Evolutionary conservation across 2,888 invertebrate genomes (phyloP).

Genomic region (Fragum sueziense): DNA sequence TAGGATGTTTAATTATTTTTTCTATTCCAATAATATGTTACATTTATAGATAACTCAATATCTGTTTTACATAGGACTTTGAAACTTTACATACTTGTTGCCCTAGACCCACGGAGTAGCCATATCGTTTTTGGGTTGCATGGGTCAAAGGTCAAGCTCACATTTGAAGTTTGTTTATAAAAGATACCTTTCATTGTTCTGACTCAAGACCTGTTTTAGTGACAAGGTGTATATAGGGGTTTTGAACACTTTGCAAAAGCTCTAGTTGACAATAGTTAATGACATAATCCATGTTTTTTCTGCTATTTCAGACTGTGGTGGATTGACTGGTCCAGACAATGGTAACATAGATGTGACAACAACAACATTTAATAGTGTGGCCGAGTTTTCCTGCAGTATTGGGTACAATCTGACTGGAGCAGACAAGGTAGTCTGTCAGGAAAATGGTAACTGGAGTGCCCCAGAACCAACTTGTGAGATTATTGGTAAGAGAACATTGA

Average conservation of each 20-base stretch:
- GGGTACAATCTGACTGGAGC: conserved; percentile 26
- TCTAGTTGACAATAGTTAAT: no score
- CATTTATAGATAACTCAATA: no score
- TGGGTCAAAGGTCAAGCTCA: no score
- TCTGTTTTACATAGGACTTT: not conserved
- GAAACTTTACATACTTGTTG: no score
- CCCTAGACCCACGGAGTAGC: conserved; percentile 16
- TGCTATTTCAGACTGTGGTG: conserved; percentile 24
- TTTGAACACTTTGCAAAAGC: no score
- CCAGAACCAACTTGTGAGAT: conserved; percentile 35
- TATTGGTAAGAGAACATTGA: not conserved
- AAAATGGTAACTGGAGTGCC: conserved; percentile 17
- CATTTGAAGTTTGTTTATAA: no score
- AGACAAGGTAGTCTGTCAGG: conserved; percentile 8
- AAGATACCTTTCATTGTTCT: no score
- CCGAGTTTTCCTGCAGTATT: conserved; percentile 22
- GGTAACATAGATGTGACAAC: conserved; percentile 20
- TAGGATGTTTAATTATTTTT: no score
- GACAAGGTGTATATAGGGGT: no score
- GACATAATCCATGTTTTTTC: conserved; percentile 2
- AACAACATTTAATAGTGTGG: conserved; percentile 24
- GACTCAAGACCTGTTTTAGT: no score
- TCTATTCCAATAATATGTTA: no score
- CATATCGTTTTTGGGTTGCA: conserved; percentile 11
- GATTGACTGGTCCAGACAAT: not conserved